A percentile compares a stretch with the other conserved stretches of the same genome.
Conservation (phyloP, 2,797 vertebrate species). For the Anomalospiza imberbis region DNA sequence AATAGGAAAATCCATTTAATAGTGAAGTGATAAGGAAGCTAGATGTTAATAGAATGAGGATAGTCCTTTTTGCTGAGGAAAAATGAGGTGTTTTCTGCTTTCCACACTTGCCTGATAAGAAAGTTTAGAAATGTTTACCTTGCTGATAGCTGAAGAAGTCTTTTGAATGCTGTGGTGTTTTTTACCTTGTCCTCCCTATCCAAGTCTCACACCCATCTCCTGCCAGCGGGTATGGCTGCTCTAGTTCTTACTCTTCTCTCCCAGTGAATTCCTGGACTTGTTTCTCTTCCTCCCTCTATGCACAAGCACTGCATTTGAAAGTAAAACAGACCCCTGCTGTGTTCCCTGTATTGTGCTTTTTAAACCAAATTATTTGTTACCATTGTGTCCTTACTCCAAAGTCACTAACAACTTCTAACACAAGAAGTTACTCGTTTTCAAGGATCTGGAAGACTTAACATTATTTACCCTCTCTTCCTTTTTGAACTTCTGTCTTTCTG, state of each 20-base stretch:
- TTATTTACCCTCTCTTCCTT: neutral
- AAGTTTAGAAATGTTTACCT: neutral
- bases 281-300: neutral
- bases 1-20: neutral
- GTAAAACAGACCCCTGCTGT: neutral
- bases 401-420: neutral
- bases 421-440: neutral
- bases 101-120: neutral
- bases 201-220: neutral
- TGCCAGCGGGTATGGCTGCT: neutral
- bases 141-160: neutral
- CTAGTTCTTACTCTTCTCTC: neutral
- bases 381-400: neutral
- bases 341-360: neutral
- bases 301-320: neutral
- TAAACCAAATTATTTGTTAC: neutral
- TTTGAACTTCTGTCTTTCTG: neutral
- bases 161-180: neutral
- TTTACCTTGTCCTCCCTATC: neutral
- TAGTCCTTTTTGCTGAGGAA: neutral
- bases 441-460: neutral
- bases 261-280: neutral
- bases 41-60: neutral
- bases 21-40: neutral
- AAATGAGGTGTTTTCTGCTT: neutral